phyloP scores from a whole-genome alignment of 1,140 invertebrate species.

The Drosophila tsacasi region DNA sequence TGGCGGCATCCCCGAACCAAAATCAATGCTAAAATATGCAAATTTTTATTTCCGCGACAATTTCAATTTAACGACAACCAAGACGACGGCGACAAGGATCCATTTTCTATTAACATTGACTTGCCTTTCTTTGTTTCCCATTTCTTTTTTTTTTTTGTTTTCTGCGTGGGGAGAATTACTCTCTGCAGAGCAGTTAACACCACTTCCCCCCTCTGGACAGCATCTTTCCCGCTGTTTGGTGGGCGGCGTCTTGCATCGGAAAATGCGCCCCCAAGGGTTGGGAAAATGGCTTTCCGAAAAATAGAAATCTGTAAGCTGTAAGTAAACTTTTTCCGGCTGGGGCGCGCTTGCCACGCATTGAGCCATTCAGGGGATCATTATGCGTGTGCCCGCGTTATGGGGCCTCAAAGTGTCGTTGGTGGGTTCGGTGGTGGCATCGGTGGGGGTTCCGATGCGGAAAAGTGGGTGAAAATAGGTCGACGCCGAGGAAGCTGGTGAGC shows the following conservation, averaged over 20 bases:
- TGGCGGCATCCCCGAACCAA: constrained; percentile 12
- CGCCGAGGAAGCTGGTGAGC: not conserved
- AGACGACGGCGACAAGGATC: constrained; percentile 41
- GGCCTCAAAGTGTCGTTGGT: constrained; percentile 69
- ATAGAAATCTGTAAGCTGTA: constrained; percentile 69
- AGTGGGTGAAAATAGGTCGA: constrained; percentile 3
- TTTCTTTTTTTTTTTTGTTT: constrained; percentile 16
- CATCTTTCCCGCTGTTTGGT: not conserved
- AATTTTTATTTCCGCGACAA: constrained; percentile 85
- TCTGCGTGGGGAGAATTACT: constrained; percentile 64
- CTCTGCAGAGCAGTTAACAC: constrained; percentile 83
- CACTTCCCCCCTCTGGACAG: constrained; percentile 6
- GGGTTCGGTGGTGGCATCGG: constrained; percentile 39
- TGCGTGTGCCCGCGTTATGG: constrained; percentile 77
- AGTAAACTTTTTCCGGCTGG: constrained; percentile 52
- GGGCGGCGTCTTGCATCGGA: constrained; percentile 33
- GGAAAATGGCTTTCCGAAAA: constrained; percentile 69
- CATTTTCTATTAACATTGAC: constrained; percentile 77
- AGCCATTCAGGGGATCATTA: constrained; percentile 77
- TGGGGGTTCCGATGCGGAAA: constrained; percentile 9
- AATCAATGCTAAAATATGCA: constrained; percentile 84
- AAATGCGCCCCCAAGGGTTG: constrained; percentile 38
- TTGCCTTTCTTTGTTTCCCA: constrained; percentile 49
- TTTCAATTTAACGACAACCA: constrained; percentile 79
- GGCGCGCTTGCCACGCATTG: constrained; percentile 53